phyloP scores from a whole-genome alignment of 1,140 invertebrate genomes.

The Eufriesea mexicana region DNA sequence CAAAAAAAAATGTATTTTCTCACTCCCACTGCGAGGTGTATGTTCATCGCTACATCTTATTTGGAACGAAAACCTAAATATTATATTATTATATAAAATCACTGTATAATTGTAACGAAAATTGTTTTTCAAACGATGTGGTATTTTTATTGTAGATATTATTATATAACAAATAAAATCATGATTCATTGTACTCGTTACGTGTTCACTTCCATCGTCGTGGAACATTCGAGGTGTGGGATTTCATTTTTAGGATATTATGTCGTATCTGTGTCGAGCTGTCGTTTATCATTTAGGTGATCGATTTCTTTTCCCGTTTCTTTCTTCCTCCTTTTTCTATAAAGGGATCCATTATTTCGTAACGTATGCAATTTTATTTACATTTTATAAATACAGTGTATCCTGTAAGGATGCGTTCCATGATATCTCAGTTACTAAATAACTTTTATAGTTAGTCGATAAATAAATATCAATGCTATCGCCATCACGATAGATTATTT shows the following conservation, averaged over 20 bases:
- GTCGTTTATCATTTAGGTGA: not conserved
- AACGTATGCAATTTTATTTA: not conserved
- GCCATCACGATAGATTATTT: not conserved
- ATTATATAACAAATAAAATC: conserved; percentile 82
- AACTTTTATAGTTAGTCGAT: not conserved
- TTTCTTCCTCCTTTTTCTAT: too few relatives aligned
- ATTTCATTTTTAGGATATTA: not conserved
- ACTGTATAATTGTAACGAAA: conserved; percentile 82
- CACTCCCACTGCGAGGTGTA: conserved; percentile 80
- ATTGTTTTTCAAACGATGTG: conserved; percentile 82
- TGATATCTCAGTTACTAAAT: not conserved
- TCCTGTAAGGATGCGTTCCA: not conserved
- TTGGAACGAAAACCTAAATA: conserved; percentile 80
- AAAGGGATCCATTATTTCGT: too few relatives aligned
- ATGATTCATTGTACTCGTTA: conserved; percentile 79
- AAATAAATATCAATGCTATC: not conserved
- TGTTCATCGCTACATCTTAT: conserved; percentile 81
- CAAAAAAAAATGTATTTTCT: conserved; percentile 80
- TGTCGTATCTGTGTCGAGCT: not conserved
- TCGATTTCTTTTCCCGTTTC: too few relatives aligned
- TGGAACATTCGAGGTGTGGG: not conserved
- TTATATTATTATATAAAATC: conserved; percentile 81
- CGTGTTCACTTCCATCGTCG: not conserved
- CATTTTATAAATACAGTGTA: not conserved
- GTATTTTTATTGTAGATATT: conserved; percentile 83